Evolutionary conservation across 2,113 vertebrate species (phyloP).

Genomic region (Hippocampus abdominalis): DNA sequence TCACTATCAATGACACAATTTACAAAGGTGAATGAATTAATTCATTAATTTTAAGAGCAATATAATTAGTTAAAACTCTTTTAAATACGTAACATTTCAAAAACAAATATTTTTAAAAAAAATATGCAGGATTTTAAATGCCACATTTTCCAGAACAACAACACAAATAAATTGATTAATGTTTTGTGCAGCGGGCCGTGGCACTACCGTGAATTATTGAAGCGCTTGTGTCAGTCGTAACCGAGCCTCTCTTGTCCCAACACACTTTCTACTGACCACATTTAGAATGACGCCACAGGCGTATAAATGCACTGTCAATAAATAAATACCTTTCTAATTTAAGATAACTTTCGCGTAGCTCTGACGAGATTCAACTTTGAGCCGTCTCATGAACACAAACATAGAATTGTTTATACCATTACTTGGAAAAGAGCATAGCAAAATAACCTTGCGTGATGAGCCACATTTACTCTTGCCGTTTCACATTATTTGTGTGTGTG

Average conservation of each 20-base stretch:
- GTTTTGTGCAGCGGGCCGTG: not conserved
- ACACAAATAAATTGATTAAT: not conserved
- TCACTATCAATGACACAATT: no score
- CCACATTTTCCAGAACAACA: not conserved
- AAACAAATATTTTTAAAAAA: not conserved
- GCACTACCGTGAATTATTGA: slow-evolving; percentile 63
- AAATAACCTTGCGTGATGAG: no score
- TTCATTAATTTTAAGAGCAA: no score
- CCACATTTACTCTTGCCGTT: not conserved
- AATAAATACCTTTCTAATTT: not conserved
- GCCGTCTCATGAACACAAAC: not conserved
- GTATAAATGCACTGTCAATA: not conserved
- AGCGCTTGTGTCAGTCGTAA: slow-evolving; percentile 49
- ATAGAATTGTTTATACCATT: no score
- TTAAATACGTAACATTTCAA: not conserved
- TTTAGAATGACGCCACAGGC: not conserved
- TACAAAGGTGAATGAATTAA: no score
- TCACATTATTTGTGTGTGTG: not conserved
- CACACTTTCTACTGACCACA: slow-evolving; percentile 33
- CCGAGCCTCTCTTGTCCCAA: slow-evolving; percentile 41
- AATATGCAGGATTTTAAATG: not conserved
- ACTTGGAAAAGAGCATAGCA: no score
- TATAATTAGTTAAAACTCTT: no score
- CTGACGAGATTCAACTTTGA: not conserved
- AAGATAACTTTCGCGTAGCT: not conserved